These are phyloP conservation scores for Daphoenositta chrysoptera DNA, from an alignment of 2,113 vertebrate species.

Conservation along the genomic window DNA sequence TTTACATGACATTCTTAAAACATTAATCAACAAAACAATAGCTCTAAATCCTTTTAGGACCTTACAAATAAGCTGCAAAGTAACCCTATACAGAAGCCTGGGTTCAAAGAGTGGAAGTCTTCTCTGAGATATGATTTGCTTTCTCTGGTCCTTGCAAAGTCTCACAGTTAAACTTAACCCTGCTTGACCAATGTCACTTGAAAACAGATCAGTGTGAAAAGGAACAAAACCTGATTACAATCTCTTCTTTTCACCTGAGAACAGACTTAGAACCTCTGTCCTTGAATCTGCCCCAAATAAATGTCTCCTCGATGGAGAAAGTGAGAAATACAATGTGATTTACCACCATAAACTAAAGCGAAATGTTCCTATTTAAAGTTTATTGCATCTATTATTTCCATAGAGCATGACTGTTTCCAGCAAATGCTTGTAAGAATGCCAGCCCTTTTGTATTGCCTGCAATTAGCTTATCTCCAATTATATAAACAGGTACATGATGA, in stretches of 20 bases:
- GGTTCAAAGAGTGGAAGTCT: background rate
- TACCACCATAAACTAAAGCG: background rate
- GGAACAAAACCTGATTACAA: background rate
- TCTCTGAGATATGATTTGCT: background rate
- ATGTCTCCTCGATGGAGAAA: background rate
- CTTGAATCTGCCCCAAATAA: background rate
- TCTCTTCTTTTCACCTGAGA: background rate
- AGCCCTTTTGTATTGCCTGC: constrained; percentile 61
- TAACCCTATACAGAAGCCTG: background rate
- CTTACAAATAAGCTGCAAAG: background rate
- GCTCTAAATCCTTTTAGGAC: background rate
- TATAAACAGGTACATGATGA: constrained; percentile 59
- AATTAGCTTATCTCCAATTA: constrained; percentile 70
- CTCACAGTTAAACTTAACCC: background rate
- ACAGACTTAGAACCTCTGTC: background rate
- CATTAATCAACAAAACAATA: background rate
- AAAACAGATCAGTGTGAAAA: background rate
- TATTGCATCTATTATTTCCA: constrained; percentile 14
- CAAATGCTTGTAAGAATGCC: constrained; percentile 45
- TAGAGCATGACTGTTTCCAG: background rate
- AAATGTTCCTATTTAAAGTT: constrained; percentile 2
- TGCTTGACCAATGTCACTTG: background rate
- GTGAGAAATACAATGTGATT: background rate
- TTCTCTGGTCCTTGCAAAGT: background rate
- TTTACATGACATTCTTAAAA: background rate